Conservation (phyloP, 2,113 vertebrate species). For the Podocnemis expansa region DNA sequence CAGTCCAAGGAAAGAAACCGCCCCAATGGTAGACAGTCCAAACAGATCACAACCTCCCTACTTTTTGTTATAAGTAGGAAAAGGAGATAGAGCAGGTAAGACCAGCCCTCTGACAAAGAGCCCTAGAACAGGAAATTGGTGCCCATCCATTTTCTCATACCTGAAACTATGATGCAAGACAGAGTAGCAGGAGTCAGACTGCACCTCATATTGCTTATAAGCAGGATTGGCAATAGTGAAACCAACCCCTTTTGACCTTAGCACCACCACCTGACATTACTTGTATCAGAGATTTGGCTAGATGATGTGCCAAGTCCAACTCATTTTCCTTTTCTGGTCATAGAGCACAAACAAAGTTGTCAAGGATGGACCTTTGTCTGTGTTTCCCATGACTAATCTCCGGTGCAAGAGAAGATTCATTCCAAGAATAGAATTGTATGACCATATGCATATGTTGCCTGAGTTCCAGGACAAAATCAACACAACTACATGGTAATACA, state of each 20-base stretch:
- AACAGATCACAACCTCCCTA: background rate
- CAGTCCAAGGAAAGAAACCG: background rate
- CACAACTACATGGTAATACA: background rate
- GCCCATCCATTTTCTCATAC: background rate
- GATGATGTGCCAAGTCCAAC: accelerated
- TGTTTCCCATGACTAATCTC: accelerated
- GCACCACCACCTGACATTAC: background rate
- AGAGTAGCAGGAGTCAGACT: background rate
- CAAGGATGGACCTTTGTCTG: background rate
- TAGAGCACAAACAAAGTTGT: background rate
- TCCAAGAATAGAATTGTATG: background rate
- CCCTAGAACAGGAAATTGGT: background rate
- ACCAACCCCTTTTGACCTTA: background rate
- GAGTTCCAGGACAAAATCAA: background rate
- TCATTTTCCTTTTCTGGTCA: background rate
- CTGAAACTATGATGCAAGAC: background rate
- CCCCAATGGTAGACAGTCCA: background rate
- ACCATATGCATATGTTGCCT: background rate
- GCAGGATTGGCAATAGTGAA: background rate
- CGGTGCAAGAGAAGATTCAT: background rate
- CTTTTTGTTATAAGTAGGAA: background rate
- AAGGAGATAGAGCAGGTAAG: background rate
- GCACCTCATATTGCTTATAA: background rate
- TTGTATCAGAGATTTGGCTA: background rate
- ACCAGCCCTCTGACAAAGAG: background rate